phyloP scores from a whole-genome alignment of 2,888 invertebrate genomes.

The Ochlodes sylvanus region DNA sequence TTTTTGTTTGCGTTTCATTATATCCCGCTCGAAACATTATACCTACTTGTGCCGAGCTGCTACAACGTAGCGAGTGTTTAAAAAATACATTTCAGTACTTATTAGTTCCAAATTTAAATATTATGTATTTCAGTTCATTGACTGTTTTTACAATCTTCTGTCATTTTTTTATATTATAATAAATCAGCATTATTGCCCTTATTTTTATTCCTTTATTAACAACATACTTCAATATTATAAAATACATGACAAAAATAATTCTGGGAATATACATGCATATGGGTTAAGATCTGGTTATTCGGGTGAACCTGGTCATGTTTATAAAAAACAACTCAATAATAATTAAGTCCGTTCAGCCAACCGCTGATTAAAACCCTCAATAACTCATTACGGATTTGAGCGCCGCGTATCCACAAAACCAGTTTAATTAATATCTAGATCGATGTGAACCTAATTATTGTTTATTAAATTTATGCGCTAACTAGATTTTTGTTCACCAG shows the following conservation, averaged over 20 bases:
- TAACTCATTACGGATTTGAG: slow-evolving; percentile 32
- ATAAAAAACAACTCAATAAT: not conserved
- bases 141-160: too few species aligned
- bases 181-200: too few species aligned
- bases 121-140: too few species aligned
- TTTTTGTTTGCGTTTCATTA: slow-evolving; percentile 62
- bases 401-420: slow-evolving; percentile 11
- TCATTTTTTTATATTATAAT: too few species aligned
- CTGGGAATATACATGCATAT: too few species aligned
- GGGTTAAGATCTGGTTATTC: too few species aligned
- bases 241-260: too few species aligned
- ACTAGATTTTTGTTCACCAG: too few species aligned
- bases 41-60: not conserved
- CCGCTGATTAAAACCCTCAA: slow-evolving; percentile 27
- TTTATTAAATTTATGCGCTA: not conserved
- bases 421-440: slow-evolving; percentile 17
- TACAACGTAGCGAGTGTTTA: not conserved
- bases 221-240: too few species aligned
- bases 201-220: too few species aligned
- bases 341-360: slow-evolving; percentile 21
- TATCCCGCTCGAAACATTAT: slow-evolving; percentile 1
- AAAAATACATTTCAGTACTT: not conserved
- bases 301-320: too few species aligned
- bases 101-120: not conserved
- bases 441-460: not conserved